Conservation (phyloP, 2,888 invertebrate genomes). For the Apamea epomidion region DNA sequence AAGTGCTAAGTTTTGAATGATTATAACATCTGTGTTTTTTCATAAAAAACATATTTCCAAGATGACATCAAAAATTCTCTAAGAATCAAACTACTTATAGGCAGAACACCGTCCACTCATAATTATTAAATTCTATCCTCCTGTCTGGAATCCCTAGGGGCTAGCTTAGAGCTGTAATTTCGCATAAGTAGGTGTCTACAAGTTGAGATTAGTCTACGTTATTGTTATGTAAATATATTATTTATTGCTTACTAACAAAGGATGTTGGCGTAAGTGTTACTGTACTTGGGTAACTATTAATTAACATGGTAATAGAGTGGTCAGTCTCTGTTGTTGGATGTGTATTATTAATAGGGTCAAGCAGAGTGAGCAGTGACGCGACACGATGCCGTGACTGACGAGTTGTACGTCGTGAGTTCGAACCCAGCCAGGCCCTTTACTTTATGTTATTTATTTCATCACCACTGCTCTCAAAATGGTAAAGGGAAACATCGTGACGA, state of each 20-base stretch:
- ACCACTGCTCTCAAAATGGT: no score
- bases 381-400: no score
- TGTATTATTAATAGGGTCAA: not conserved
- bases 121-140: slow-evolving; percentile 37
- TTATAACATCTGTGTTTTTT: not conserved
- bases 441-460: not conserved
- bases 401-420: no score
- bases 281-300: slow-evolving; percentile 31
- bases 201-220: slow-evolving; percentile 74
- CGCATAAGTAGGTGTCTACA: slow-evolving; percentile 78
- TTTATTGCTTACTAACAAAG: slow-evolving; percentile 66
- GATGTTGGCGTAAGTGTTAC: slow-evolving; percentile 39
- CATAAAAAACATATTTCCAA: not conserved
- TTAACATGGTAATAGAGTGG: slow-evolving; percentile 50
- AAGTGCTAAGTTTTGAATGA: no score
- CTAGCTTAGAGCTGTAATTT: slow-evolving; percentile 74
- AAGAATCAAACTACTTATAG: slow-evolving; percentile 29
- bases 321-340: not conserved
- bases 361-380: not conserved
- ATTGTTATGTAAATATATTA: slow-evolving; percentile 83
- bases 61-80: not conserved
- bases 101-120: slow-evolving; percentile 15
- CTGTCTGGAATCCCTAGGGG: slow-evolving; percentile 57
- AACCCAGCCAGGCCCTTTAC: no score
- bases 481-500: no score